Evolutionary conservation across 2,797 vertebrate species (phyloP), one percentile per base, ranked within the genome.

Genomic region (Spondyliosoma cantharus): DNA sequence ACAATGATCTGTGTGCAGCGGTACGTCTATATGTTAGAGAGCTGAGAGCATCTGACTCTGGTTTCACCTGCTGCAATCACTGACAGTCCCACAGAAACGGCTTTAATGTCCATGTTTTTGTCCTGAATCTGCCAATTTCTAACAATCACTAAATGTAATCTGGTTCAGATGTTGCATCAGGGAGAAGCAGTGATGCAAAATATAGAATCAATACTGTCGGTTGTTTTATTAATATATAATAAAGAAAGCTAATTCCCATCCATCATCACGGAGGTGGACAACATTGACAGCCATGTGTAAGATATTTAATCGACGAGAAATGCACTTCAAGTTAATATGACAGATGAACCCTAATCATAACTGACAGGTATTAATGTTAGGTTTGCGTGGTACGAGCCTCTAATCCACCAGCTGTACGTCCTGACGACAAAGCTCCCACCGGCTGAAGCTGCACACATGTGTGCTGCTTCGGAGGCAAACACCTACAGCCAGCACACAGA

Each of bases 311-410:
- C 42, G 42, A 25, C 1, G 58, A 80, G n/a, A 78, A 74, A 56
- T 24, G 65, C 25, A 48, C 65, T 24, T 60, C 27, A 15, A 58
- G 42, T 15, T 80, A 43, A 79, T 63, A 52, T 27, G 73, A 72
- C 68, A 71, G 66, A 56, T 70, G 67, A 74, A 43, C 4, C 5
- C 3, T 81, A 75, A 82, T 78, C 76, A 64, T 32, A 62, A 74
- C 74, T 78, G 89, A 83, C 84, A 75, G 76, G 73, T 81, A 32
- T 82, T 78, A 50, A 49, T 54, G 52, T 71, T 29, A 60, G 1
- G 65, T 81, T 70, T 45, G 42, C 43, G 45, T 27, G 58, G 20
- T 59, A 48, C 75, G 58, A 82, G 53, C 63, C 52, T 37, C 15
- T 70, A 80, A 87, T 61, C 82, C 78, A 71, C 29, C 49, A 77